Evolutionary conservation across 2,888 invertebrate genomes (phyloP), one percentile per base, ranked within the genome.

Genomic region (Ormia ochracea): DNA sequence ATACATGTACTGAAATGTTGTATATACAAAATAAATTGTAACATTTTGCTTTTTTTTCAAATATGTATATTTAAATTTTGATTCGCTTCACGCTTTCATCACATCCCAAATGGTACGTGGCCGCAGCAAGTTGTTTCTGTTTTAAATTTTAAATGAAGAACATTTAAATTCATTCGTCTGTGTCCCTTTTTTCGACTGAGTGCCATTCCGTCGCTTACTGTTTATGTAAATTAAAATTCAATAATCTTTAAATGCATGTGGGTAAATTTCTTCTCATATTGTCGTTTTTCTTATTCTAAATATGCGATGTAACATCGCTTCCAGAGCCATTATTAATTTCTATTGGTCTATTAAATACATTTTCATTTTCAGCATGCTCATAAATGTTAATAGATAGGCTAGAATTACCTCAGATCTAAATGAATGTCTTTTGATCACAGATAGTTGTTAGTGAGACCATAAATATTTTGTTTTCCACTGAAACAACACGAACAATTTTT

Each of bases 401-500:
- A 38, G 41, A 56, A 65, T 72, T 68, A 17, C 59, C 66, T 59
- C 65, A 70, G 31, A 65, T 59, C 65, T 69, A 68, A 63, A 74
- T 74, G 76, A 52, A 52, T 50, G 31, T 38, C 48, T 56, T 26
- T 69, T 26, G 21, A n/a, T 31, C n/a, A 6, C 48, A 21, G 36
- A 28, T 54, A 17, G 84, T 85, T 86, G 84, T 83, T 73, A 85
- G 86, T 85, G 86, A 86, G 82, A 83, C 80, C 83, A 87, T 87
- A 86, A 87, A 87, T 87, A 87, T 85, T 84, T 19, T 12, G 73
- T 80, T 58, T 66, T 66, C 59, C 14, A 48, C 21, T 70, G 68
- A 33, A 38, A 26, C 19, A 28, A 38, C 38, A 14, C 14, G 14
- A 38, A 43, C 58, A 66, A 33, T 36, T 14, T 66, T 23, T 14